Base-by-base conservation (phyloP, 2,888 invertebrate species). In the Nymphalis polychloros region DNA sequence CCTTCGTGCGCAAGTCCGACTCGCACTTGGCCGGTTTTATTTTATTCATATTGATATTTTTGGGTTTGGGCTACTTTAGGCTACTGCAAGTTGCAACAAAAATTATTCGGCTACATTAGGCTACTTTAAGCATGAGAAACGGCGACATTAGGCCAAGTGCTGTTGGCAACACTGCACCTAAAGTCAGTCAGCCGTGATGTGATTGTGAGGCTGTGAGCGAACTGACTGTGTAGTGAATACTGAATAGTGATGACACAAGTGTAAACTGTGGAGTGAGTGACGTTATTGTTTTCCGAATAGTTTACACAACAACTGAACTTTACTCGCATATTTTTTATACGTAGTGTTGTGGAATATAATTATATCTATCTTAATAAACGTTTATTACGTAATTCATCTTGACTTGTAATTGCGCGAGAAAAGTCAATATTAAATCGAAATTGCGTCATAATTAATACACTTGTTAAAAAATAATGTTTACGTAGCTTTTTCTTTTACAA, bases 381-480 rank as follows among this genome's bases (percentile, higher is more conserved):
- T 20, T 17, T 57, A 20, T 64, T 64, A 49, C 64, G 64, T 50
- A 64, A 59, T 50, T 35, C 7, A n/a, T 41, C 17, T n/a, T 35
- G 8, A 20, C 41, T n/a, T 41, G 20, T 27, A 17, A 31, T 23
- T 41, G 35, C 41, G n/a, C 59, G 49, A n/a, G 23, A 59, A n/a
- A 59, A 41, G 64, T 48, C 27, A 20, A 55, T 55, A 55, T 23
- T 17, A 55, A 31, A 27, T 19, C 16, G 2, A 23, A 65, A 63
- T 71, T 70, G 65, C 66, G 71, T 71, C 66, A 70, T 69, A 66
- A 57, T 64, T 55, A 64, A 46, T 52, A 35, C 46, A 50, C 31
- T 57, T 63, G n/a, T 59, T 31, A 52, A 48, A 52, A 41, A 62
- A 53, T 59, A 57, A 49, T 67, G 60, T 53, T 60, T 46, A 47